Conservation (phyloP, 2,888 invertebrate genomes). For the Phortica magna region DNA sequence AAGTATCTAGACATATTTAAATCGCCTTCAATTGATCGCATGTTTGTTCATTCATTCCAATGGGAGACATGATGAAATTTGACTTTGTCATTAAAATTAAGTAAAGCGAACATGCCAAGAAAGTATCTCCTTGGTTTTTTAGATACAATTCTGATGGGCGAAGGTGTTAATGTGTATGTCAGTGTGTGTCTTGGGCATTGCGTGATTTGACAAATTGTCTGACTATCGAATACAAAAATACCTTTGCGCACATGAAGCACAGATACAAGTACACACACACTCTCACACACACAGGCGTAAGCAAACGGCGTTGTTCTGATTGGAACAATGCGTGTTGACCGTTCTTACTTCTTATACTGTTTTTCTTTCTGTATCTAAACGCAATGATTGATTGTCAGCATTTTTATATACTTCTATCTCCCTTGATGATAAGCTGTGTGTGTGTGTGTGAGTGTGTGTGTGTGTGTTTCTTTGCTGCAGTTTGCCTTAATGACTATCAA, state of each 20-base stretch:
- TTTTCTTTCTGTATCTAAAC: conserved; percentile 40
- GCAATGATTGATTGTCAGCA: conserved; percentile 69
- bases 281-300: background rate
- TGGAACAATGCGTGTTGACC: background rate
- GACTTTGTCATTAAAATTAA: background rate
- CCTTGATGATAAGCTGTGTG: background rate
- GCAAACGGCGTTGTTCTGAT: background rate
- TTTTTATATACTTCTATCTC: conserved; percentile 29
- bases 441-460: background rate
- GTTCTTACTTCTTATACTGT: background rate
- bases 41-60: background rate
- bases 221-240: background rate
- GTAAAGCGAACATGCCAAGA: no score
- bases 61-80: background rate
- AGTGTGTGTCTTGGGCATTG: background rate
- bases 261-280: conserved; percentile 3
- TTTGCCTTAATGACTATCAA: conserved; percentile 32
- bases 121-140: background rate
- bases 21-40: conserved; percentile 67
- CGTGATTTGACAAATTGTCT: conserved; percentile 20
- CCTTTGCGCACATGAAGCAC: background rate
- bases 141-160: background rate
- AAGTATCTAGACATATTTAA: conserved; percentile 62
- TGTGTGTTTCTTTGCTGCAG: conserved; percentile 9
- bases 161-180: conserved; percentile 12